These are phyloP conservation scores for Crocuta crocuta DNA, from an alignment of 2,113 vertebrate genomes.

Conservation along the genomic window DNA sequence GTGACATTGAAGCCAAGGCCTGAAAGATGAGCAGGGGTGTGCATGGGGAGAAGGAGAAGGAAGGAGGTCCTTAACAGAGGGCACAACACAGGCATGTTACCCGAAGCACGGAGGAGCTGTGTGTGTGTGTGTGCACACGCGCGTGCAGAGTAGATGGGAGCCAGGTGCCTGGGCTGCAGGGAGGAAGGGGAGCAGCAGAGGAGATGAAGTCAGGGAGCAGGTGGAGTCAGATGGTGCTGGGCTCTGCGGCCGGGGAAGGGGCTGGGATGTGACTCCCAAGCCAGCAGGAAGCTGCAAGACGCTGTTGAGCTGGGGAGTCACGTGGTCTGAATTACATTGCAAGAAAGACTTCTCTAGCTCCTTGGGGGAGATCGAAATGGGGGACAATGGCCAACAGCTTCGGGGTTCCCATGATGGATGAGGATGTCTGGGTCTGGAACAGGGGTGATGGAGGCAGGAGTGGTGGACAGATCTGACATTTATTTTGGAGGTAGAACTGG, in stretches of 20 bases:
- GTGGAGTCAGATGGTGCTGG: rapidly evolving
- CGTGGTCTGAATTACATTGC: neutral
- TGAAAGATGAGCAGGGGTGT: rapidly evolving
- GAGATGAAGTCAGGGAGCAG: neutral
- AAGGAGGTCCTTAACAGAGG: neutral
- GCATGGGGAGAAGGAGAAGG: neutral
- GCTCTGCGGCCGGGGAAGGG: neutral
- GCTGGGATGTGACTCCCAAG: neutral
- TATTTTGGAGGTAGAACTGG: neutral
- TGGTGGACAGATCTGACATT: neutral
- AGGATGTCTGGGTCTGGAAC: neutral
- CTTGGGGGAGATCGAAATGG: neutral
- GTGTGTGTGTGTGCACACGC: no score
- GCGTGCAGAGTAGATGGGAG: rapidly evolving
- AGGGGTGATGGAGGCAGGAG: neutral
- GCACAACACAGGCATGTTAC: no score
- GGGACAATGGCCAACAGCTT: neutral
- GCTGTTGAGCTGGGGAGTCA: neutral
- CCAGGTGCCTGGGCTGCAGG: rapidly evolving
- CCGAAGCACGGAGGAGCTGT: no score
- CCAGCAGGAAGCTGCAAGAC: neutral
- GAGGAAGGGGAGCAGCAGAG: neutral
- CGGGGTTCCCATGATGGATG: neutral
- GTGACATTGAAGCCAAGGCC: neutral
- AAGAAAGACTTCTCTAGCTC: neutral